Evolutionary conservation across 2,797 vertebrate genomes (phyloP).

Genomic region (Acanthopagrus latus): DNA sequence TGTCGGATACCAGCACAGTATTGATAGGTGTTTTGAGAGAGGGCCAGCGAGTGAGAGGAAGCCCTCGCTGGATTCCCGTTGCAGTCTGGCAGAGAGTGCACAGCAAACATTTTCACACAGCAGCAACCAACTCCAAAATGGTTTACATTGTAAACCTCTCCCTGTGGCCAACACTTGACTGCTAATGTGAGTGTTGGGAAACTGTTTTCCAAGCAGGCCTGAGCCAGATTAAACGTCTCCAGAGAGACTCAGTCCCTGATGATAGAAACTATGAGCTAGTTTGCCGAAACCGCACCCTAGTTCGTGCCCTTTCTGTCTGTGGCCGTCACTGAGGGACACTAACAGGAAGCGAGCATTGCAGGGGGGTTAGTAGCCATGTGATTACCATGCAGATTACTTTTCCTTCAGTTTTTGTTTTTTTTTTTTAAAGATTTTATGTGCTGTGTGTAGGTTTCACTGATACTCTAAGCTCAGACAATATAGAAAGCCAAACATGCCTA

Average conservation of each 20-base stretch:
- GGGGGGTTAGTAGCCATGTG: slow-evolving; percentile 46
- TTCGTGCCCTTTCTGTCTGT: slow-evolving; percentile 61
- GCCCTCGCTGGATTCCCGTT: slow-evolving; percentile 40
- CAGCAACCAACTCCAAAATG: slow-evolving; percentile 52
- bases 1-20: slow-evolving; percentile 6
- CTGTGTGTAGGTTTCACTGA: neutral
- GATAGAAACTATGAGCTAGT: slow-evolving; percentile 52
- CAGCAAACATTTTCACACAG: slow-evolving; percentile 70
- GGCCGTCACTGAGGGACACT: slow-evolving; percentile 53
- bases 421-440: neutral
- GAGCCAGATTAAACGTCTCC: slow-evolving; percentile 61
- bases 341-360: slow-evolving; percentile 67
- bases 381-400: slow-evolving; percentile 54
- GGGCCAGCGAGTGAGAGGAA: slow-evolving; percentile 51
- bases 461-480: neutral
- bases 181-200: slow-evolving; percentile 67
- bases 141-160: slow-evolving; percentile 65
- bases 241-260: slow-evolving; percentile 49
- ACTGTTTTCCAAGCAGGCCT: slow-evolving; percentile 53
- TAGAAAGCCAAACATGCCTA: slow-evolving; percentile 7
- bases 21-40: slow-evolving; percentile 46
- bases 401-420: slow-evolving; percentile 10
- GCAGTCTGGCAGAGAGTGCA: slow-evolving; percentile 60
- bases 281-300: slow-evolving; percentile 62
- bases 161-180: slow-evolving; percentile 48